Conservation (phyloP, 2,113 vertebrate species). For the Holacanthus passer region DNA sequence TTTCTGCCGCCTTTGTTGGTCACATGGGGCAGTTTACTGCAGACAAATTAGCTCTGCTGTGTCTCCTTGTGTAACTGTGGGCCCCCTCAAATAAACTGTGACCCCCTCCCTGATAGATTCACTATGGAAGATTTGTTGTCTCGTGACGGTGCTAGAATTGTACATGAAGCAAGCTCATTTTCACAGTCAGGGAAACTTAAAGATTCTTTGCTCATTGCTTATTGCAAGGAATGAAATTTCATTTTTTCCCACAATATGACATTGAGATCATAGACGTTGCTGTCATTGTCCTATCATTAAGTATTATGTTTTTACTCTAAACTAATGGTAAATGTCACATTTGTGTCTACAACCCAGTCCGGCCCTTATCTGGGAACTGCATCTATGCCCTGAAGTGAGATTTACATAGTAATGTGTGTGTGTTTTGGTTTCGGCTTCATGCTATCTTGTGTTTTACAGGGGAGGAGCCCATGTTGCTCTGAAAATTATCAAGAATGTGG, state of each 20-base stretch:
- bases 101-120: background rate
- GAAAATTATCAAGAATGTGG: conserved; percentile 98
- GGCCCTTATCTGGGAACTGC: background rate
- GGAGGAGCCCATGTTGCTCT: conserved; percentile 90
- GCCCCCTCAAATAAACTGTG: background rate
- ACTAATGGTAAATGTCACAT: background rate
- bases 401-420: background rate
- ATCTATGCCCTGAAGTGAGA: background rate
- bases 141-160: conserved; percentile 8
- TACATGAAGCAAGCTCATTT: background rate
- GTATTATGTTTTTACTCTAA: background rate
- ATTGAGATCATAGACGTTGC: background rate
- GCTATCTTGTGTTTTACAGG: conserved; percentile 73
- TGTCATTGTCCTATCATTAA: background rate
- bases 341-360: background rate
- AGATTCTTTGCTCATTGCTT: background rate
- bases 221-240: background rate
- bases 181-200: background rate
- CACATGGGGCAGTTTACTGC: background rate
- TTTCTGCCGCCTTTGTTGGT: background rate
- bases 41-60: background rate
- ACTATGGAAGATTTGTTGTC: conserved; percentile 1
- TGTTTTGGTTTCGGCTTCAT: conserved; percentile 13
- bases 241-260: too few relatives aligned
- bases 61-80: background rate